Evolutionary conservation across 2,113 vertebrate genomes (phyloP).

Genomic region (Zosterops japonicus): DNA sequence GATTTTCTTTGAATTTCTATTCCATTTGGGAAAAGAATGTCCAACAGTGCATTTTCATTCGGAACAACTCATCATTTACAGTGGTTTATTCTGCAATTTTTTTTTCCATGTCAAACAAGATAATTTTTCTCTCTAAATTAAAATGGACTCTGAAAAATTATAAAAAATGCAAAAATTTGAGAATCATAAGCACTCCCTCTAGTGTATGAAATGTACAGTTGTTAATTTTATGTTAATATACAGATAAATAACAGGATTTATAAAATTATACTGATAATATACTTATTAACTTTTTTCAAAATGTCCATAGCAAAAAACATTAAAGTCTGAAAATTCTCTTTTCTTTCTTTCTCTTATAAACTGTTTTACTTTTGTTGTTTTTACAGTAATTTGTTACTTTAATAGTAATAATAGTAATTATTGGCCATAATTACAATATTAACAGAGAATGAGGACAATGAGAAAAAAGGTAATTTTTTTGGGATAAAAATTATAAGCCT

Average conservation of each 20-base stretch:
- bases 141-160: not conserved
- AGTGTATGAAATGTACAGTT: not conserved
- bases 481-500: not conserved
- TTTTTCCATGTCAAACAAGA: not conserved
- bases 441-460: not conserved
- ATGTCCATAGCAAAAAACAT: not conserved
- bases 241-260: not conserved
- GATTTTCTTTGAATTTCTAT: not conserved
- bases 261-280: not conserved
- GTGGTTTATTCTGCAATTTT: not conserved
- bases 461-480: not conserved
- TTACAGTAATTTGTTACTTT: not conserved
- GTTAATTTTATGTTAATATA: not conserved
- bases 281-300: not conserved
- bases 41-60: not conserved
- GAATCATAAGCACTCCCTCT: not conserved
- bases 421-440: not conserved
- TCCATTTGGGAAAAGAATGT: not conserved
- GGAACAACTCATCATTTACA: not conserved
- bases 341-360: not conserved
- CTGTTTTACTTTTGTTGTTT: not conserved
- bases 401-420: not conserved
- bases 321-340: not conserved
- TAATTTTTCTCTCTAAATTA: not conserved
- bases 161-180: rapidly evolving